These are phyloP conservation scores for Ammodytes marinus DNA, from an alignment of 2,113 vertebrate species.

Conservation along the genomic window DNA sequence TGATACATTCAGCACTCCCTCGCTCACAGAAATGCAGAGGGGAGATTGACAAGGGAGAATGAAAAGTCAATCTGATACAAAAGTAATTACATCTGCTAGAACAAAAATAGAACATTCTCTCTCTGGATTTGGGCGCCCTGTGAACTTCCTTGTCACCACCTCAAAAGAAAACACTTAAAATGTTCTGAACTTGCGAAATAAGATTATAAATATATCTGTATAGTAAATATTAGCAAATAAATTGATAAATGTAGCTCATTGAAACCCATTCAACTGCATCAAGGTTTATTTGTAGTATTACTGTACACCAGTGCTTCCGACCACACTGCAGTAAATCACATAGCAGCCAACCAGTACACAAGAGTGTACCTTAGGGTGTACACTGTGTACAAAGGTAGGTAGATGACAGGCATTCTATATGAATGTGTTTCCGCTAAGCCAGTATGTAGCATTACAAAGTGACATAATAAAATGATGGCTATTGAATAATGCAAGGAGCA, in stretches of 20 bases:
- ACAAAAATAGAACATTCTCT: neutral
- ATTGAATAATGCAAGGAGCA: conserved; percentile 54
- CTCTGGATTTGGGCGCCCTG: neutral
- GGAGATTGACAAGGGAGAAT: conserved; percentile 4
- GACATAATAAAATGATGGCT: conserved; percentile 45
- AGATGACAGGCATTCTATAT: conserved; percentile 19
- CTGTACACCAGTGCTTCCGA: neutral
- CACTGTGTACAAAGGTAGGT: conserved; percentile 1
- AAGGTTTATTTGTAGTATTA: conserved; percentile 1
- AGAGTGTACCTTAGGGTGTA: conserved; percentile 11
- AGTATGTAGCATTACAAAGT: conserved; percentile 44
- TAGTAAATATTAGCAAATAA: neutral
- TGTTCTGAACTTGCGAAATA: neutral
- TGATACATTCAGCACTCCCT: neutral
- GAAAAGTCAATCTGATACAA: conserved; percentile 8
- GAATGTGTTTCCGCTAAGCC: conserved; percentile 33
- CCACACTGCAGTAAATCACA: conserved; percentile 34
- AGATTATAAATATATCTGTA: neutral
- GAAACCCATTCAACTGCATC: neutral
- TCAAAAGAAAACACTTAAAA: neutral
- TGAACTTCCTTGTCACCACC: neutral
- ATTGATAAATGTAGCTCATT: neutral
- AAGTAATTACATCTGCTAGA: neutral
- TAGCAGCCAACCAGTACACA: neutral
- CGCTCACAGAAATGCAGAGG: neutral